Base-by-base conservation (phyloP, 2,888 invertebrate species). In the Dicycla oo region DNA sequence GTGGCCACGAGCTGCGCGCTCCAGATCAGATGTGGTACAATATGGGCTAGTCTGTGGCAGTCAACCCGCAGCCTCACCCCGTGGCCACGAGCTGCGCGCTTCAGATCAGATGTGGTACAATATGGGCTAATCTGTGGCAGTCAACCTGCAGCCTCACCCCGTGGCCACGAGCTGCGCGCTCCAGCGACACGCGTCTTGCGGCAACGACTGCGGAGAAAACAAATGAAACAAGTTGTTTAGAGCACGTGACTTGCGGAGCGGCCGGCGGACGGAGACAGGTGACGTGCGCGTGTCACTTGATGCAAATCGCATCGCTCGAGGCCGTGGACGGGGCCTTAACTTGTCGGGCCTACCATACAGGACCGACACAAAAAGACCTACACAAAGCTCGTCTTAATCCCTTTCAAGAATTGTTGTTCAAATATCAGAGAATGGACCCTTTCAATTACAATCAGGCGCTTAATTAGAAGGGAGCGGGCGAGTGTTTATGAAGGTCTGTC, bases 381-480 rank as follows among this genome's bases (percentile, higher is more conserved):
- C 61, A 64, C 77, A 80, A 79, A 83, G 69, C 83, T 80, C 71
- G 66, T 77, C 69, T 79, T 82, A 78, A 83, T 86, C 82, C 86
- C 84, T 85, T 88, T 86, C 88, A 89, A 88, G 88, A 86, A 88
- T 88, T 88, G 89, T 89, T 90, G 89, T 90, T 90, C 89, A 88
- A 91, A 92, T 91, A 92, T 91, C 90, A 88, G 80, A 86, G 88
- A 88, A 86, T 86, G 84, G 89, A 84, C 88, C 90, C 90, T 91
- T 92, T 90, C 92, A 92, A 92, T 93, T 91, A 92, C 90, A 87
- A 88, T 88, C 88, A 86, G 87, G 75, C 86, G 88, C 89, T 90
- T 92, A 93, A 93, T 93, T 92, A 92, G 91, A 89, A 87, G 87
- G 88, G 87, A 88, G 85, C 83, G 77, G 73, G 82, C 76, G 80